Evolutionary conservation across 2,888 invertebrate species (phyloP).

Genomic region (Formica aserva): DNA sequence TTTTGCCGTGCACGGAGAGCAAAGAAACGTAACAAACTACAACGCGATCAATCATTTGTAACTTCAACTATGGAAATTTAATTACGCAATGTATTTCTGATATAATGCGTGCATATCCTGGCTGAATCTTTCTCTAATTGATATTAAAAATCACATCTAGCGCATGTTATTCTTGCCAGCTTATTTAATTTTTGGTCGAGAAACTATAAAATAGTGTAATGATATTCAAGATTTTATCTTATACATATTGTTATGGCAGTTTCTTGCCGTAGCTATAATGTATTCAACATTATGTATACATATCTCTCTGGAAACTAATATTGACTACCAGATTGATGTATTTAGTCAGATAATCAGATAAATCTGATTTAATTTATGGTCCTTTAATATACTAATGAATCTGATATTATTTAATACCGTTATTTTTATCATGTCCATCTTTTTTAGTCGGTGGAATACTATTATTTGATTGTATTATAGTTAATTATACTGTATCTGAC

Average conservation of each 20-base stretch:
- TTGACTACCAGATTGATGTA: conserved; percentile 61
- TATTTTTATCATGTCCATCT: conserved; percentile 4
- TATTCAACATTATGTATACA: conserved; percentile 4
- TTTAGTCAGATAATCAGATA: conserved; percentile 47
- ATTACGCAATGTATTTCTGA: conserved; percentile 7
- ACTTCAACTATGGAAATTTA: conserved; percentile 12
- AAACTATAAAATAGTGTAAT: conserved; percentile 63
- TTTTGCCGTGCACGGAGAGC: conserved; percentile 40
- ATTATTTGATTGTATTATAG: conserved; percentile 9
- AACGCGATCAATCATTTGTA: neutral
- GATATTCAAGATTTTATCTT: conserved; percentile 59
- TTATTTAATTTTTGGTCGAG: conserved; percentile 21
- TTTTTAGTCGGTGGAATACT: neutral
- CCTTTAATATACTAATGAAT: conserved; percentile 36
- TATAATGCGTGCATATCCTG: neutral
- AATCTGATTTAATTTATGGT: conserved; percentile 62
- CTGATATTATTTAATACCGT: conserved; percentile 19
- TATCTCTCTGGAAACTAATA: conserved; percentile 62
- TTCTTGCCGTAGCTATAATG: conserved; percentile 51
- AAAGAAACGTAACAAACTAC: conserved; percentile 20
- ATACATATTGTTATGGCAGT: conserved; percentile 63
- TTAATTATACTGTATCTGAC: neutral
- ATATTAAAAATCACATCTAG: neutral
- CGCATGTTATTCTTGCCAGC: neutral
- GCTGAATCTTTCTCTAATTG: conserved; percentile 19